Percentiles rank a stretch among this genome's conserved stretches.
These are phyloP conservation scores for Sula dactylatra DNA, from an alignment of 2,113 vertebrate species.

Conservation along the genomic window DNA sequence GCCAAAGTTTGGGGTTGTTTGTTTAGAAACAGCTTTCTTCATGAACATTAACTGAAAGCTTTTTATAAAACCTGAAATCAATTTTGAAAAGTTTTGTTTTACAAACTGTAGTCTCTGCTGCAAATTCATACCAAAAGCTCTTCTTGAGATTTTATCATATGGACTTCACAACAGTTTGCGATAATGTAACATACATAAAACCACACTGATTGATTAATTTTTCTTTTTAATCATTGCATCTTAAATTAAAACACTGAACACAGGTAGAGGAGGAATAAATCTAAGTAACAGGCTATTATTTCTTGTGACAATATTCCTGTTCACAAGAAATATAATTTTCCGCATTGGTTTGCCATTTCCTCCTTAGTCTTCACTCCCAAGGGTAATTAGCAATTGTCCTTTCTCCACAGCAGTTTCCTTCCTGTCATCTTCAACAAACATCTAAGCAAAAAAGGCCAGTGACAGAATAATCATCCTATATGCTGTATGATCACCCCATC, in stretches of 20 bases:
- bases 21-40: constrained; percentile 18
- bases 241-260: neutral
- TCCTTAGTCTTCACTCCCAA: constrained; percentile 71
- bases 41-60: neutral
- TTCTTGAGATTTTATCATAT: neutral
- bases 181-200: neutral
- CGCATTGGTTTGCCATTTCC: constrained; percentile 76
- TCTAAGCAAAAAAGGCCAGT: neutral
- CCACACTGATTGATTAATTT: neutral
- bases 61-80: neutral
- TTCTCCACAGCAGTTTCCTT: neutral
- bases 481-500: neutral
- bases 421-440: neutral
- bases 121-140: neutral
- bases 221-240: neutral
- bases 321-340: neutral
- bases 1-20: constrained; percentile 32
- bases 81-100: neutral
- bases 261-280: neutral
- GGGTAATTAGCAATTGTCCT: accelerated
- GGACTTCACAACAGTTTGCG: neutral
- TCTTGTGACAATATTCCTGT: neutral
- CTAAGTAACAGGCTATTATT: neutral
- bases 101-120: neutral
- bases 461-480: neutral